A percentile compares a stretch with the other conserved stretches of the same genome.
These are phyloP conservation scores for Hippotragus niger DNA, from an alignment of 2,113 vertebrate species.

Conservation along the genomic window DNA sequence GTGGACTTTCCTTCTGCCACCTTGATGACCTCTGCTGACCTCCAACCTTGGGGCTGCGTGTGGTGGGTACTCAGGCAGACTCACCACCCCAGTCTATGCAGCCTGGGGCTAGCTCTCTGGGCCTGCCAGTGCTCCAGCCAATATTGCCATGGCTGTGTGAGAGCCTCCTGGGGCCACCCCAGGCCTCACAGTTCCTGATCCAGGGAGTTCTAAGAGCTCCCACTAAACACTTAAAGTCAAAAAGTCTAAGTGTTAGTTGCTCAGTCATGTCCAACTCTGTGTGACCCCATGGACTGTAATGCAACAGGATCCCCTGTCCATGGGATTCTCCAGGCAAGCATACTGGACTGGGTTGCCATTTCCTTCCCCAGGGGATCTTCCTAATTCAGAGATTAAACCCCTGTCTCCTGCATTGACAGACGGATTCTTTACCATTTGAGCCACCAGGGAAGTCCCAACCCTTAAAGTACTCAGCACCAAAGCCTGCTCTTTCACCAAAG, in stretches of 20 bases:
- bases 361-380: background rate
- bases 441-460: background rate
- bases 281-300: fast-evolving
- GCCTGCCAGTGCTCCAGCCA: background rate
- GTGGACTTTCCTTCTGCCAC: background rate
- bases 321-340: background rate
- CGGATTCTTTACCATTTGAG: background rate
- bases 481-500: background rate
- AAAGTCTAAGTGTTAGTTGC: background rate
- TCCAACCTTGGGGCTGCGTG: background rate
- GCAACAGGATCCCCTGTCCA: background rate
- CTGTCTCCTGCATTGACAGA: background rate
- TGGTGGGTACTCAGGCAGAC: background rate
- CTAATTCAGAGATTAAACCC: background rate
- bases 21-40: background rate
- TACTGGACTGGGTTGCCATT: background rate
- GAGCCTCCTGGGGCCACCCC: background rate
- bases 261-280: background rate
- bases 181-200: background rate
- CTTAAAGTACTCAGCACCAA: background rate
- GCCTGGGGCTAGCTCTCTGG: background rate
- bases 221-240: background rate
- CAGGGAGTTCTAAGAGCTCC: background rate
- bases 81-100: background rate
- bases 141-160: background rate